Evolutionary conservation across 2,888 invertebrate species (phyloP), one percentile per base, ranked within the genome.

Genomic region (Spilosoma lubricipeda): DNA sequence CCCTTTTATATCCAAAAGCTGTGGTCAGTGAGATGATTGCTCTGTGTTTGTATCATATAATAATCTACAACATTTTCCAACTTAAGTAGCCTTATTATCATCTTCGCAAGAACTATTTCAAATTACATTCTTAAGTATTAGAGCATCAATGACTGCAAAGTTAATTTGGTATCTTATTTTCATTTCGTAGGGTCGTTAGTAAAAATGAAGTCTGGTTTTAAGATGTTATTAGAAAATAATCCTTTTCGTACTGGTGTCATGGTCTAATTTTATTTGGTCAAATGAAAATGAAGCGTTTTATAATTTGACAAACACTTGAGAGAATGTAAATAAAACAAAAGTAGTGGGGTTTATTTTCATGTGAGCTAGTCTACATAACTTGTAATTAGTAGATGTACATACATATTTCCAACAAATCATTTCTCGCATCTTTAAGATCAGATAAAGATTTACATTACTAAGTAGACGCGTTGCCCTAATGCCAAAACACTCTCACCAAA

Each of bases 1-100:
- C 88, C 90, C 90, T 91, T 93, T 92, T 93, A 93, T 93, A 93
- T 92, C 91, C 90, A 85, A 81, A 86, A 84, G 85, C 85, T 90
- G 92, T 90, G 93, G 92, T 92, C 87, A 82, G 82, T 64, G 56
- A 89, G 82, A 87, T 89, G 90, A 92, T 91, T 91, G 87, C 90
- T 89, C 89, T 86, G 82, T 89, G 84, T 88, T 81, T 77, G 80
- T 85, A 79, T 85, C 77, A 77, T 67, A 77, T 79, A 78, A 77
- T 9, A 20, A 70, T 30, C 5, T 65, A 70, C 78, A 77, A 77
- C 11, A 36, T 13, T 66, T 69, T 33, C 13, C 8, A 23, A 45
- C 48, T 7, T 45, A 23, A 70, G 77, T 48, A 67, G 73, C 81
- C 72, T 70, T 87, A 84, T 81, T 42, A 0, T 1, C 13, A 67